Percentiles rank a stretch among this genome's conserved stretches.
Conservation (phyloP, 1,140 invertebrate species). For the Sitobion miscanthi region DNA sequence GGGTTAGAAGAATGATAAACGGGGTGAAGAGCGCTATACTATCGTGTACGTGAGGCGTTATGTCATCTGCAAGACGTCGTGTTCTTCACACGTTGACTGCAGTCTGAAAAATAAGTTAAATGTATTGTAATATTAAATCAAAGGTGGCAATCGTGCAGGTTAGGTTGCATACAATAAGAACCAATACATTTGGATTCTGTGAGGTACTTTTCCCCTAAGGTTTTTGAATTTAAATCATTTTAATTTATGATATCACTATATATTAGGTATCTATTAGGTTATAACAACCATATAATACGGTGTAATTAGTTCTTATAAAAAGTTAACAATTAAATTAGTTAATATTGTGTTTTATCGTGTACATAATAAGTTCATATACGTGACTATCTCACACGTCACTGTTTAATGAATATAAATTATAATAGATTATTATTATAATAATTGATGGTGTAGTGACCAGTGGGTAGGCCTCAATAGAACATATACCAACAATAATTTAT, state of each 20-base stretch:
- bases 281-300: background rate
- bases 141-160: background rate
- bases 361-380: background rate
- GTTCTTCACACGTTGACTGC: background rate
- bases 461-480: background rate
- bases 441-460: background rate
- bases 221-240: background rate
- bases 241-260: background rate
- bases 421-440: conserved; percentile 7
- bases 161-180: background rate
- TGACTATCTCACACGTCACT: background rate
- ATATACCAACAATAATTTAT: background rate
- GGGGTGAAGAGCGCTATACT: background rate
- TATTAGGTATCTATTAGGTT: background rate
- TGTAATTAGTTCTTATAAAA: background rate
- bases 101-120: background rate
- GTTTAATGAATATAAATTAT: background rate
- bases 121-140: background rate
- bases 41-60: too few relatives aligned
- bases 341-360: background rate
- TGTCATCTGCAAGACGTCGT: background rate
- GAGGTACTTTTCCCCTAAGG: background rate
- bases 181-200: background rate
- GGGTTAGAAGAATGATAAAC: background rate
- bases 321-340: background rate